A percentile compares a stretch with the other conserved stretches of the same genome.
Evolutionary conservation across 2,888 invertebrate genomes (phyloP).

Genomic region (Helobdella robusta): DNA sequence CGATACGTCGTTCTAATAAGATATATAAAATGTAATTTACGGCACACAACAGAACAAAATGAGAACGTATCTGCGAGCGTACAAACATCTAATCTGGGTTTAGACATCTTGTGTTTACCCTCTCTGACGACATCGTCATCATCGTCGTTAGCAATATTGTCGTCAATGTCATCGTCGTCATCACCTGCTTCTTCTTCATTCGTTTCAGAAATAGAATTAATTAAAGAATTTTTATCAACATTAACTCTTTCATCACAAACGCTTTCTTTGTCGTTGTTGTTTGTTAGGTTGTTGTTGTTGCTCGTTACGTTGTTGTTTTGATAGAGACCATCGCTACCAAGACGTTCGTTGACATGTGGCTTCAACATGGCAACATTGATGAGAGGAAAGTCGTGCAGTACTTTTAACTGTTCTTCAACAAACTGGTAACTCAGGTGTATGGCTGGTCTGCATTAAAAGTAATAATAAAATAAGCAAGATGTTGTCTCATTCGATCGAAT

Average conservation of each 20-base stretch:
- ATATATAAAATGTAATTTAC: no score
- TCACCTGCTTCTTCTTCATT: constrained; percentile 9
- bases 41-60: no score
- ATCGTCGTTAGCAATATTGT: background rate
- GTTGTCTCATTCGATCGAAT: no score
- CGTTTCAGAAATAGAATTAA: background rate
- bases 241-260: background rate
- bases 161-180: constrained; percentile 3
- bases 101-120: no score
- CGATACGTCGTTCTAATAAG: no score
- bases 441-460: constrained; percentile 58
- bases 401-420: constrained; percentile 59
- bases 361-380: constrained; percentile 14
- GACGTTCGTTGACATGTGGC: background rate
- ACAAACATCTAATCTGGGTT: no score
- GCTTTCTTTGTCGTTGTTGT: background rate
- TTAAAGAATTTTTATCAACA: background rate
- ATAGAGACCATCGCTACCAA: background rate
- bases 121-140: background rate
- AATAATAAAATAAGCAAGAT: no score
- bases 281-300: background rate
- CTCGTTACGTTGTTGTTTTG: background rate
- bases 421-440: constrained; percentile 66
- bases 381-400: constrained; percentile 57
- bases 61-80: no score